These are phyloP conservation scores for Pasiphila rectangulata DNA, from an alignment of 2,888 invertebrate species.

Conservation along the genomic window DNA sequence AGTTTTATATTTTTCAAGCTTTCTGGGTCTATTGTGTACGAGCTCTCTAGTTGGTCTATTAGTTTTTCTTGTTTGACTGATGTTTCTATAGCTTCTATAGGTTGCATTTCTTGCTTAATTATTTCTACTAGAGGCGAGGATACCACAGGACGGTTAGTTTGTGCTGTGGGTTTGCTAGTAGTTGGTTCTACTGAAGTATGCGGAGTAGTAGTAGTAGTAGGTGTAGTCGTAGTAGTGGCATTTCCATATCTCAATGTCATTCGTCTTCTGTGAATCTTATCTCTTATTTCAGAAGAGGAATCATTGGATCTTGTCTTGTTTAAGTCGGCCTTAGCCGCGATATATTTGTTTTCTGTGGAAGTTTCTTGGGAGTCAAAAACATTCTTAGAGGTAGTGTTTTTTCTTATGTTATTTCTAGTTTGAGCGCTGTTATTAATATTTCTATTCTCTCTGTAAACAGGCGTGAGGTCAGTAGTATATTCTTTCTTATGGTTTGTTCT, in stretches of 20 bases:
- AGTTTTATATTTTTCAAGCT: conserved; percentile 15
- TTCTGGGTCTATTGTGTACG: conserved; percentile 41
- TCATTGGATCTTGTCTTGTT: conserved; percentile 41
- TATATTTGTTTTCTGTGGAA: conserved; percentile 45
- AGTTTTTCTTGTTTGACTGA: conserved; percentile 53
- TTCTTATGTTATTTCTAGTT: conserved; percentile 38
- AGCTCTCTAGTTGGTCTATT: conserved; percentile 56
- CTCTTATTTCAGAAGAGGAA: conserved; percentile 50
- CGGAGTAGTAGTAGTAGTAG: too few species aligned
- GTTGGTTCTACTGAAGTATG: conserved; percentile 10
- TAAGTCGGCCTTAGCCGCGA: conserved; percentile 55
- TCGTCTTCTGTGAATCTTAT: conserved; percentile 60
- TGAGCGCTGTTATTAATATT: conserved; percentile 47
- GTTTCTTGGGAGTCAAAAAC: conserved; percentile 37
- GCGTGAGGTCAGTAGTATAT: conserved; percentile 48
- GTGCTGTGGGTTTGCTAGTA: conserved; percentile 22
- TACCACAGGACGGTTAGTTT: conserved; percentile 7
- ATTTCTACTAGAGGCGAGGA: conserved; percentile 47
- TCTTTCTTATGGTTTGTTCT: conserved; percentile 53
- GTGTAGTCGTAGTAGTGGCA: conserved; percentile 39
- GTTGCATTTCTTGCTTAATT: conserved; percentile 58
- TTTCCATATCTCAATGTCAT: conserved; percentile 55
- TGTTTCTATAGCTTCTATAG: conserved; percentile 41
- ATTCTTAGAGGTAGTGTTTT: conserved; percentile 32
- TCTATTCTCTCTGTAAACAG: conserved; percentile 65